Percentiles rank a stretch among this genome's conserved stretches.
Conservation (phyloP, 2,797 vertebrate genomes). For the Graptemys geographica region DNA sequence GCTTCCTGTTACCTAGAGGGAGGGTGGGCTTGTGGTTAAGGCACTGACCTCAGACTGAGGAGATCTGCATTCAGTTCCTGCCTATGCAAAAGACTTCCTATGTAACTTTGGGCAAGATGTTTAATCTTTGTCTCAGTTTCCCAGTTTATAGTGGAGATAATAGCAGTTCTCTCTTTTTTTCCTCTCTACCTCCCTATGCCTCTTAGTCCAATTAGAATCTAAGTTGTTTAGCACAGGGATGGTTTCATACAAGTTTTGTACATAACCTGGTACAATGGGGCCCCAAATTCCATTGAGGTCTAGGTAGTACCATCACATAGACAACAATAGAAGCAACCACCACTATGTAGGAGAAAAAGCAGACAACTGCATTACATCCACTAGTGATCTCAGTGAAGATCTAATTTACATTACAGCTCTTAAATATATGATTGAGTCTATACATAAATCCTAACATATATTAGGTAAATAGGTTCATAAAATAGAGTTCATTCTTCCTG, state of each 20-base stretch:
- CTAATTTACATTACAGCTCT: neutral
- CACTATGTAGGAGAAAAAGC: rapidly evolving
- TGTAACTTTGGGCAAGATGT: neutral
- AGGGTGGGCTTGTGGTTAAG: neutral
- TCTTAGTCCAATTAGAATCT: neutral
- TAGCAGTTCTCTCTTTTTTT: neutral
- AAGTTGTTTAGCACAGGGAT: neutral
- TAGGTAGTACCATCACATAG: neutral
- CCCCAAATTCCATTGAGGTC: neutral
- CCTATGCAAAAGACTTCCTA: neutral
- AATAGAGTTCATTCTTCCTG: neutral
- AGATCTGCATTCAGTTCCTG: neutral
- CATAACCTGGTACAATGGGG: neutral
- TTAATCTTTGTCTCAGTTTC: neutral
- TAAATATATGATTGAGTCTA: neutral
- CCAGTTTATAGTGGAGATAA: neutral
- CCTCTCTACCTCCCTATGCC: neutral
- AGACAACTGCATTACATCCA: neutral
- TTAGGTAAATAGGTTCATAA: rapidly evolving
- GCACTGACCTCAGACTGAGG: rapidly evolving
- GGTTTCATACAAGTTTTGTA: neutral
- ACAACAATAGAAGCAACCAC: neutral
- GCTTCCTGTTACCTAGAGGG: neutral
- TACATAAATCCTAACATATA: neutral
- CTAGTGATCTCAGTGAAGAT: neutral